Percentiles rank a stretch among this genome's conserved stretches.
These are phyloP conservation scores for Manacus vitellinus DNA, from an alignment of 2,113 vertebrate genomes.

Conservation along the genomic window DNA sequence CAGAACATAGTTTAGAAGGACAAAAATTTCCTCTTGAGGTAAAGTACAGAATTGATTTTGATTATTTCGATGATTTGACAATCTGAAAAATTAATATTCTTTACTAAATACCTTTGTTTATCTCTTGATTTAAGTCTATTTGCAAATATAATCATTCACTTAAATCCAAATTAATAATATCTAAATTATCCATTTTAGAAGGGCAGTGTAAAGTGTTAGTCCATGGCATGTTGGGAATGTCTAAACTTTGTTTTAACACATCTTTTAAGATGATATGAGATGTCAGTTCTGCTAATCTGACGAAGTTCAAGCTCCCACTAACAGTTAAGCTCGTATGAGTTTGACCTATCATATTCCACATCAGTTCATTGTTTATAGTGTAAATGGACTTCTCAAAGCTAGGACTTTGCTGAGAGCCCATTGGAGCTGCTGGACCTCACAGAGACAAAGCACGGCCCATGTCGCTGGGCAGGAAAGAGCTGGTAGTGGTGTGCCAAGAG, in stretches of 20 bases:
- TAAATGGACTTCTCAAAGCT: neutral
- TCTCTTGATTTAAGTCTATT: neutral
- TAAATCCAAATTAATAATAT: neutral
- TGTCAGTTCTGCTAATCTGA: neutral
- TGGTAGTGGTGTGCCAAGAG: neutral
- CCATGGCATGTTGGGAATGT: neutral
- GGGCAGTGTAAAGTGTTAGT: accelerated
- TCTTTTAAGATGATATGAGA: neutral
- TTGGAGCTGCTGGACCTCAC: neutral
- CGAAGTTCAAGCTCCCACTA: neutral
- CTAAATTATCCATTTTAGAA: neutral
- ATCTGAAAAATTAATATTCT: neutral
- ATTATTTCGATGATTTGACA: neutral
- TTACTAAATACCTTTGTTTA: neutral
- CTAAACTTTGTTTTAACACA: neutral
- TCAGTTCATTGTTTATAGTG: neutral
- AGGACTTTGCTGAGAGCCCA: neutral
- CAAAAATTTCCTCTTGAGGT: constrained; percentile 94
- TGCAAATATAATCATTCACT: neutral
- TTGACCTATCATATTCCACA: neutral
- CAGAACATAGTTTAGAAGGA: constrained; percentile 93
- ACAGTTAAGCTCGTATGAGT: neutral
- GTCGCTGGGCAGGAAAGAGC: neutral
- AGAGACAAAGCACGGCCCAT: accelerated
- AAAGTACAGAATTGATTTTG: constrained; percentile 12